Base-by-base conservation (phyloP, 2,113 vertebrate genomes). In the Pampusana beccarii region DNA sequence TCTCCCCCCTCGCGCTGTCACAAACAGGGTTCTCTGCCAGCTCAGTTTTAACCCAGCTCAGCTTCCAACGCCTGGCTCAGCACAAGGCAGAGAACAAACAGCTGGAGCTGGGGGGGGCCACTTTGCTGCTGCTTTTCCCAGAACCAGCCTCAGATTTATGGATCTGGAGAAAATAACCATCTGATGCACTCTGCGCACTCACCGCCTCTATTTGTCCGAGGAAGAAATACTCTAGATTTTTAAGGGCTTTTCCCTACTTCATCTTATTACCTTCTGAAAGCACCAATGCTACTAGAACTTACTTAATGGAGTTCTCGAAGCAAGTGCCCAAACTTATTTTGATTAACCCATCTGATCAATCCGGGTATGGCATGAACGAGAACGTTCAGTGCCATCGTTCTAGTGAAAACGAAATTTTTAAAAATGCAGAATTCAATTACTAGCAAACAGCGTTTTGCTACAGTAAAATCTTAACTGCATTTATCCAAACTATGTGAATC, bases 51-150 rank as follows among this genome's bases (percentile, higher is more conserved):
- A 53, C 91, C 70, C 83, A 13, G 93, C 61, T 97, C 95, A 69
- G 18, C 89, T 95, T 95, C 95, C 92, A 95, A 85, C 0, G 67
- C 83, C 95, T 87, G 95, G 94, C 91, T 91, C 95, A 96, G 95
- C 83, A 72, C 83, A 89, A 36, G 72, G 80, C 69, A 94, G 48
- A 91, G 94, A 92, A 92, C 73, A 93, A 95, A 92, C 91, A 93
- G 93, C 93, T 92, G 91, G 1, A 86, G 91, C 11, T 1, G 6
- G 94, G 80, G 80, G 89, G 69, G 70, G 93, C 89, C 89, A 95
- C 73, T 1, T 5, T 80, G 77, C 88, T 80, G 75, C 83, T 86
- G 7, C 82, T 78, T 65, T 17, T 56, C 72, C 96, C 91, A 95
- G 89, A 38, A 78, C 86, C 78, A 71, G 65, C 86, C 34, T 3